These are phyloP conservation scores for Bicyclus anynana DNA, from an alignment of 1,140 invertebrate genomes.

Conservation along the genomic window DNA sequence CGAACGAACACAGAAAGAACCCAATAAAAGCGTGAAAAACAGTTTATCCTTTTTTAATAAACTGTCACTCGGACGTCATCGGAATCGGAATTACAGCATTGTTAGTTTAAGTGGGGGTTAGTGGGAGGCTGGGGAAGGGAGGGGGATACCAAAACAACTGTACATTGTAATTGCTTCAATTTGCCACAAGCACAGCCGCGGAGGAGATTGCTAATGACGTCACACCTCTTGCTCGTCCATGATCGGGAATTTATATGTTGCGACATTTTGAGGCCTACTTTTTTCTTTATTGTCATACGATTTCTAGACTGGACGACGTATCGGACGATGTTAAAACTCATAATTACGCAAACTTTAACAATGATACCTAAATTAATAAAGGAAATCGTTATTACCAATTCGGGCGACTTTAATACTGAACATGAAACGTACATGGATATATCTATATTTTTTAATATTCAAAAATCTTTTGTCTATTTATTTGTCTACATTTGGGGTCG, in stretches of 20 bases:
- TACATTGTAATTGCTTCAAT: slow-evolving; percentile 63
- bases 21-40: background rate
- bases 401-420: too few species aligned
- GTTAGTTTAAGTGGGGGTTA: slow-evolving; percentile 29
- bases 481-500: too few species aligned
- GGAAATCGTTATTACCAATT: too few species aligned
- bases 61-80: slow-evolving; percentile 30
- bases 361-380: too few species aligned
- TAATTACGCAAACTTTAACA: too few species aligned
- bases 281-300: background rate
- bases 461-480: too few species aligned
- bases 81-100: slow-evolving; percentile 35
- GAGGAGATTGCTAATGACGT: slow-evolving; percentile 60
- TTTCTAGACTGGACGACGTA: too few species aligned
- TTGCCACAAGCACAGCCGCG: slow-evolving; percentile 46
- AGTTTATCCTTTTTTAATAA: slow-evolving; percentile 31
- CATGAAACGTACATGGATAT: too few species aligned
- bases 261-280: background rate
- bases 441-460: too few species aligned
- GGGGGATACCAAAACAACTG: slow-evolving; percentile 48
- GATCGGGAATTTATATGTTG: background rate
- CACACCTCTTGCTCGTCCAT: slow-evolving; percentile 46
- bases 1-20: background rate
- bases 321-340: too few species aligned
- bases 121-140: slow-evolving; percentile 14